These are phyloP conservation scores for Temnothorax curvispinosus DNA, from an alignment of 1,140 invertebrate genomes.

Conservation along the genomic window DNA sequence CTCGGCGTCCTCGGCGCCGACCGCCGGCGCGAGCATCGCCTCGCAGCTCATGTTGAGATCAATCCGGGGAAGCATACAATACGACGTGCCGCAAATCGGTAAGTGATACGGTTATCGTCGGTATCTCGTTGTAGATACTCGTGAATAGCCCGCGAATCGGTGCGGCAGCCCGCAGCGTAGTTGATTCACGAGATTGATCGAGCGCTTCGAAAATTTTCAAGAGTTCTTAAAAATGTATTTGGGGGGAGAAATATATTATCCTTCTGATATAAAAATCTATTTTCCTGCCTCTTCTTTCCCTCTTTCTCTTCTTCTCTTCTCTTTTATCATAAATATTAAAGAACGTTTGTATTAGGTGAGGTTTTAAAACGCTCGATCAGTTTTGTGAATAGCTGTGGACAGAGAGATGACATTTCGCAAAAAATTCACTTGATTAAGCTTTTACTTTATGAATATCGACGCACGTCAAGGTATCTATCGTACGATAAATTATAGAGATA, in stretches of 20 bases:
- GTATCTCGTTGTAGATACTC: background rate
- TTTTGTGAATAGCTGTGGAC: background rate
- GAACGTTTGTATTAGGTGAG: background rate
- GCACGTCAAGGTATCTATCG: background rate
- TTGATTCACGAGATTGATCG: background rate
- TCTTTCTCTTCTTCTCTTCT: background rate
- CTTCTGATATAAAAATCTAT: background rate
- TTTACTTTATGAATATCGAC: background rate
- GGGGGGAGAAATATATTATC: background rate
- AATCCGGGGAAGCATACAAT: constrained; percentile 88
- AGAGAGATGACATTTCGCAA: background rate
- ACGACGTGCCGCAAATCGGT: constrained; percentile 91
- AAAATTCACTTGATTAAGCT: constrained; percentile 10
- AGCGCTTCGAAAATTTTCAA: background rate
- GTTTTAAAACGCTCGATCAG: background rate
- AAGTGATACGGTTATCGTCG: constrained; percentile 79
- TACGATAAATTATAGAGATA: constrained; percentile 3
- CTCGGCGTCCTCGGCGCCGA: constrained; percentile 40
- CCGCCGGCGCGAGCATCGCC: constrained; percentile 82
- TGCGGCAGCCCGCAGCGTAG: no score
- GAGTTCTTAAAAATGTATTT: background rate
- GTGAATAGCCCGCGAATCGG: background rate
- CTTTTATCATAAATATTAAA: background rate
- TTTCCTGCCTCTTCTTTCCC: no score
- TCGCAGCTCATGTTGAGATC: constrained; percentile 89